Evolutionary conservation across 1,140 invertebrate species (phyloP).

Genomic region (Conus ventricosus): DNA sequence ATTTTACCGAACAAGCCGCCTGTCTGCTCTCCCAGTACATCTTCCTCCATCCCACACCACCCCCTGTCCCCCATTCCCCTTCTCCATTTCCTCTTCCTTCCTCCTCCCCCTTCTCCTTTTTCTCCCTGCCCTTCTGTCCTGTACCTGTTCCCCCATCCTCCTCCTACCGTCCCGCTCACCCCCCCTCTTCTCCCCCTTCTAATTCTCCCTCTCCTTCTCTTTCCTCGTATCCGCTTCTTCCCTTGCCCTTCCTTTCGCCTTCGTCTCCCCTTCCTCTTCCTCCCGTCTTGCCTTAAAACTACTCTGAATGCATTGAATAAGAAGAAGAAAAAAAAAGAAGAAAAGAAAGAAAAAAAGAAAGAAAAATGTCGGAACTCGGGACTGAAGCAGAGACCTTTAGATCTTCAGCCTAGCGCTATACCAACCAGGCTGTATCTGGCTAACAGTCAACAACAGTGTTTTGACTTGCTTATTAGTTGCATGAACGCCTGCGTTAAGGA

Average conservation of each 20-base stretch:
- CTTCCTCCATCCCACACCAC: neutral
- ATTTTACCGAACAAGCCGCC: no score
- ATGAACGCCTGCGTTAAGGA: no score
- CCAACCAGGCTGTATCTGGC: neutral
- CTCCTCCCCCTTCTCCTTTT: neutral
- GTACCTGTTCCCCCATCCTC: neutral
- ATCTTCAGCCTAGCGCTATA: neutral
- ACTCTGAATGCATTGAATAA: neutral
- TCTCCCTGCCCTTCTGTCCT: neutral
- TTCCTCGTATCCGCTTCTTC: neutral
- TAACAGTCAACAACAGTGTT: neutral
- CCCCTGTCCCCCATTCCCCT: neutral
- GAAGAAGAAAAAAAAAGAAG: no score
- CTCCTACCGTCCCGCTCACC: neutral
- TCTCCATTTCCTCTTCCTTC: neutral
- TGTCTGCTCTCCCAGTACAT: no score
- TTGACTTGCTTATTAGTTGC: no score
- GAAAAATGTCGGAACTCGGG: neutral
- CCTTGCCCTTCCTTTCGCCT: neutral
- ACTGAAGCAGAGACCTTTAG: neutral
- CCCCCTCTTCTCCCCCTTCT: neutral
- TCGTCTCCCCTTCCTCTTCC: neutral
- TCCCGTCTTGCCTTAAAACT: neutral
- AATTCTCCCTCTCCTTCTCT: neutral
- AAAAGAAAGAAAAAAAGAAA: no score